Evolutionary conservation across 2,888 invertebrate genomes (phyloP).

Genomic region (Adelognathus sp.): DNA sequence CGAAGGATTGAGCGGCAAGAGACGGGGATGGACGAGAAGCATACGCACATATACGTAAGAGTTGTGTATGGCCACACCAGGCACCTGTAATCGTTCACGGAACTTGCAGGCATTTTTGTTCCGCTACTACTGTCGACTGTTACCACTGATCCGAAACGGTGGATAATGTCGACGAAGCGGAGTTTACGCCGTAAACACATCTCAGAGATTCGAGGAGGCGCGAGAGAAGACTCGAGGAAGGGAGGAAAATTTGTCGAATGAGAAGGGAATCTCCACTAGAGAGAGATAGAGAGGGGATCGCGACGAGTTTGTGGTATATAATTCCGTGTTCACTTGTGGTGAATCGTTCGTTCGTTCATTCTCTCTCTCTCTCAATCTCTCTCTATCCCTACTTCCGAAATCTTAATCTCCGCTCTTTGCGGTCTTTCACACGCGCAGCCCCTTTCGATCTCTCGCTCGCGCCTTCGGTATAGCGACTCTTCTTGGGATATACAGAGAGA

Average conservation of each 20-base stretch:
- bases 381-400: not conserved
- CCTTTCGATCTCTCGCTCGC: not conserved
- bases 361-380: too few relatives aligned
- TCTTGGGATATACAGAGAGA: constrained; percentile 5
- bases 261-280: constrained; percentile 10
- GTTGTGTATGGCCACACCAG: constrained; percentile 21
- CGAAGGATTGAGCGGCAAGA: not conserved
- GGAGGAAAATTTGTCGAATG: constrained; percentile 7
- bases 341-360: too few relatives aligned
- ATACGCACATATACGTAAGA: not conserved
- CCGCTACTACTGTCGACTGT: not conserved
- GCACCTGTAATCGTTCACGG: constrained; percentile 46
- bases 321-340: not conserved
- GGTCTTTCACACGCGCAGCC: not conserved
- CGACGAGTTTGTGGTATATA: not conserved
- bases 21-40: not conserved
- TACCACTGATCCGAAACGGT: constrained; percentile 11
- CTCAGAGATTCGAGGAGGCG: constrained; percentile 28
- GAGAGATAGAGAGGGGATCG: not conserved
- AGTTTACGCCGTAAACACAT: constrained; percentile 36
- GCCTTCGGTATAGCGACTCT: not conserved
- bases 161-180: constrained; percentile 39
- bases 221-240: not conserved
- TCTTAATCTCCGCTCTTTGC: not conserved
- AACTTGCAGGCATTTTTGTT: constrained; percentile 37